Percentiles rank a stretch among this genome's conserved stretches.
Evolutionary conservation across 2,888 invertebrate species (phyloP).

Genomic region (Synergus umbraculus): DNA sequence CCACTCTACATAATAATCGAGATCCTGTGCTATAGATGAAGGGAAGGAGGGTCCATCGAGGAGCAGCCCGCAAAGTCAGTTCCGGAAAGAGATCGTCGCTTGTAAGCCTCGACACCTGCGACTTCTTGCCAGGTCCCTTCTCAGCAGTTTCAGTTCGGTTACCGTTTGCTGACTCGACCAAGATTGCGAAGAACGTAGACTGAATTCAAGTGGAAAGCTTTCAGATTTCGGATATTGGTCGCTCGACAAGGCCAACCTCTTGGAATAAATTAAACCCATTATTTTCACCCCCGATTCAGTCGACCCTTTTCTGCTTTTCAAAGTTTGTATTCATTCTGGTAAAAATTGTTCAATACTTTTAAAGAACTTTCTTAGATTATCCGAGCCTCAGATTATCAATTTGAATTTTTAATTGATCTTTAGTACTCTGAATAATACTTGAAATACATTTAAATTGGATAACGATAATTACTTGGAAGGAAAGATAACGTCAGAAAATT

Average conservation of each 20-base stretch:
- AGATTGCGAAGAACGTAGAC: constrained; percentile 3
- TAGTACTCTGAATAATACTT: not conserved
- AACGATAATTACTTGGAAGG: not conserved
- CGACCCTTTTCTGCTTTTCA: not conserved
- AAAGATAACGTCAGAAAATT: not conserved
- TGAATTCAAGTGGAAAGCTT: constrained; percentile 24
- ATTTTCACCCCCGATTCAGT: not conserved
- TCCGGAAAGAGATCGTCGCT: not conserved
- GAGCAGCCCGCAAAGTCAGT: not conserved
- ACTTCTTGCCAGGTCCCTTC: constrained; percentile 46
- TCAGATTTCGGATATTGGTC: constrained; percentile 30
- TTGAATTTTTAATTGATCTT: not conserved
- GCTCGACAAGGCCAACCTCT: constrained; percentile 18
- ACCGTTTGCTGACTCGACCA: constrained; percentile 49
- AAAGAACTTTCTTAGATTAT: not conserved
- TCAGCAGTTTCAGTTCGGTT: constrained; percentile 49
- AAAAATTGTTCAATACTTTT: not conserved
- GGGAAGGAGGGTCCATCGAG: not conserved
- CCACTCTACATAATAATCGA: constrained; percentile 16
- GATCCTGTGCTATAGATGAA: not conserved
- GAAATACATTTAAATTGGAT: not conserved
- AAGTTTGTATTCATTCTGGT: not conserved
- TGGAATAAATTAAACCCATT: constrained; percentile 25
- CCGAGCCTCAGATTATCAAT: not conserved
- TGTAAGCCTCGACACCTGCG: constrained; percentile 35